These are phyloP conservation scores for Ctenicera cuprea DNA, from an alignment of 2,888 invertebrate species.

Conservation along the genomic window DNA sequence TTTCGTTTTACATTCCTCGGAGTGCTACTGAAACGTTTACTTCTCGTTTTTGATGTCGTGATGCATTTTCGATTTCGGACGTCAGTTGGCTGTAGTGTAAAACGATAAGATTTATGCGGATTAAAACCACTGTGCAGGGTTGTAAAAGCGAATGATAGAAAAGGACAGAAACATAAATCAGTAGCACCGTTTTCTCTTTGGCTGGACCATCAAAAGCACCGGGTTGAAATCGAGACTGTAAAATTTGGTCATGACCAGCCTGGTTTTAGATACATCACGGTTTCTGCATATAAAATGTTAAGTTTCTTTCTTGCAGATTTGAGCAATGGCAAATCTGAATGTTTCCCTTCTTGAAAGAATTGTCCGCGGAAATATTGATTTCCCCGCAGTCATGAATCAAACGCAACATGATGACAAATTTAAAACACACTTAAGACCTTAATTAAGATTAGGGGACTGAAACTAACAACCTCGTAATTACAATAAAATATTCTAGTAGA, in stretches of 20 bases:
- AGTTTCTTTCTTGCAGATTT: not conserved
- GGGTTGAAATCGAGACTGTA: constrained; percentile 1
- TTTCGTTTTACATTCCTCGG: constrained; percentile 5
- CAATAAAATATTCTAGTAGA: constrained; percentile 14
- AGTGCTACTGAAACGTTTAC: not conserved
- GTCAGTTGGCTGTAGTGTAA: constrained; percentile 5
- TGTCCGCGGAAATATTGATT: too few species aligned
- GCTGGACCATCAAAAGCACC: constrained; percentile 2
- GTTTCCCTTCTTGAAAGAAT: too few species aligned
- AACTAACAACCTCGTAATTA: constrained; percentile 4
- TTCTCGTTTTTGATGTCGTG: constrained; percentile 6
- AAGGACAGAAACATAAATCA: not conserved
- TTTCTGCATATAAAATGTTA: not conserved
- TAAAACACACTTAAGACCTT: not conserved
- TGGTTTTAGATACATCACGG: not conserved
- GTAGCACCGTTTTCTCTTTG: not conserved
- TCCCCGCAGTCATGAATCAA: not conserved
- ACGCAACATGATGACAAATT: not conserved
- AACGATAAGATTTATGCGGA: constrained; percentile 14
- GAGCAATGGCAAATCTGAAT: not conserved
- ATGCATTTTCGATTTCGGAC: constrained; percentile 9
- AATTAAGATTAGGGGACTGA: not conserved
- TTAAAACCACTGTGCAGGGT: not conserved
- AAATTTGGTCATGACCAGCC: constrained; percentile 4
- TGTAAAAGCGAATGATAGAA: not conserved